Base-by-base conservation (phyloP, 2,888 invertebrate species). In the Ariolimax columbianus region DNA sequence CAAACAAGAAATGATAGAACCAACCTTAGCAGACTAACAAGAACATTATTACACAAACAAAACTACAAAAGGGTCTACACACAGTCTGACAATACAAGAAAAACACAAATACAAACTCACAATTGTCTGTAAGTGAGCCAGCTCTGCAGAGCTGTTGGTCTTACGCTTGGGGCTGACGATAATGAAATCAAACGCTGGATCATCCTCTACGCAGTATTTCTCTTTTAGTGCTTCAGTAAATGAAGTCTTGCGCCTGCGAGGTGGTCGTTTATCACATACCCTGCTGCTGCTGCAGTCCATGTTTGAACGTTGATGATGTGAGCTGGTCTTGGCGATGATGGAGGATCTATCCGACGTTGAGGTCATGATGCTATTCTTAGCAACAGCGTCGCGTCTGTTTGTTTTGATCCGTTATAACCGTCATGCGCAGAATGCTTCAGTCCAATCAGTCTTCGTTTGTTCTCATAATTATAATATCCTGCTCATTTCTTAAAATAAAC, bases 61-160 rank as follows among this genome's bases (percentile, higher is more conserved):
- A n/a, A n/a, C n/a, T n/a, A n/a, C n/a, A n/a, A n/a, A n/a, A n/a
- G n/a, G n/a, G n/a, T n/a, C n/a, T n/a, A n/a, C n/a, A n/a, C n/a
- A n/a, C n/a, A n/a, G n/a, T n/a, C n/a, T n/a, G 7, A 7, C 51
- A 11, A 14, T 4, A 63, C 9, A 77, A 36, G 11, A 63, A 40
- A 72, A 79, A 63, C 0, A 26, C 33, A 2, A 11, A 55, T 2
- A 43, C 23, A 77, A 33, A 87, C 91, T 88, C 88, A 92, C 92
- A 85, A 92, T 90, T 88, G 91, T 92, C 81, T 90, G 87, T 26
- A 92, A 86, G 79, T 90, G 91, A 17, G 88, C 91, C n/a, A 92
- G 87, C 73, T 92, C 92, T 11, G 91, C 91, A 19, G 85, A 40
- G 19, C 68, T 33, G 89, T 88, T n/a, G 86, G 85, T 73, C 86